Percentiles rank a stretch among this genome's conserved stretches.
Evolutionary conservation across 2,113 vertebrate species (phyloP).

Genomic region (Tyto alba): DNA sequence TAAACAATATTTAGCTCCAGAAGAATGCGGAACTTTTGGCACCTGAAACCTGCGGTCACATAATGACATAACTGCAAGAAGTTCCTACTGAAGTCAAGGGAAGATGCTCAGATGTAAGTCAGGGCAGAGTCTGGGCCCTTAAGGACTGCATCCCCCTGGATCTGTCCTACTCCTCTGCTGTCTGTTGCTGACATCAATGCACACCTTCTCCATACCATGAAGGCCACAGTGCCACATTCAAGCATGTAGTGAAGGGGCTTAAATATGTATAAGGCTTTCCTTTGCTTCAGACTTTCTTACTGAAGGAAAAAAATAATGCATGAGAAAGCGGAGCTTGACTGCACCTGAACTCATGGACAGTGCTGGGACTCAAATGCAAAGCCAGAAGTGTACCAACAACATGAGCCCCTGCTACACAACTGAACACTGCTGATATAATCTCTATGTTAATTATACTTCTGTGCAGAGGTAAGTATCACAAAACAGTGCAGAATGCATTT

Average conservation of each 20-base stretch:
- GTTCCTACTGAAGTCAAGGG: not conserved
- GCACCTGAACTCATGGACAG: not conserved
- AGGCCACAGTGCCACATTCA: not conserved
- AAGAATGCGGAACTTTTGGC: not conserved
- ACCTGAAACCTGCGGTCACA: not conserved
- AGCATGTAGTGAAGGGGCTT: not conserved
- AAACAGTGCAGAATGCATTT: not conserved
- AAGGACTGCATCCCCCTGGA: fast-evolving
- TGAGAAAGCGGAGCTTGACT: not conserved
- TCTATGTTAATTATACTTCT: not conserved
- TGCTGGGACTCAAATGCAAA: not conserved
- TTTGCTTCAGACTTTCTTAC: not conserved
- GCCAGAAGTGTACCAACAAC: not conserved
- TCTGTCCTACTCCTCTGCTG: not conserved
- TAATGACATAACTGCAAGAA: not conserved
- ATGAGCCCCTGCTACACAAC: not conserved
- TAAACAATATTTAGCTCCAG: not conserved
- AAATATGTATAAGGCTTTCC: not conserved
- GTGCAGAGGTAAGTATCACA: not conserved
- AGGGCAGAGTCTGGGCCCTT: not conserved
- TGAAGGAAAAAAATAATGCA: not conserved
- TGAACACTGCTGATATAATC: not conserved
- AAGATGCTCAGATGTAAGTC: not conserved
- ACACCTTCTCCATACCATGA: fast-evolving
- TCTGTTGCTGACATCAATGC: not conserved